Conservation (phyloP, 2,113 vertebrate genomes). For the Alethe castanea region DNA sequence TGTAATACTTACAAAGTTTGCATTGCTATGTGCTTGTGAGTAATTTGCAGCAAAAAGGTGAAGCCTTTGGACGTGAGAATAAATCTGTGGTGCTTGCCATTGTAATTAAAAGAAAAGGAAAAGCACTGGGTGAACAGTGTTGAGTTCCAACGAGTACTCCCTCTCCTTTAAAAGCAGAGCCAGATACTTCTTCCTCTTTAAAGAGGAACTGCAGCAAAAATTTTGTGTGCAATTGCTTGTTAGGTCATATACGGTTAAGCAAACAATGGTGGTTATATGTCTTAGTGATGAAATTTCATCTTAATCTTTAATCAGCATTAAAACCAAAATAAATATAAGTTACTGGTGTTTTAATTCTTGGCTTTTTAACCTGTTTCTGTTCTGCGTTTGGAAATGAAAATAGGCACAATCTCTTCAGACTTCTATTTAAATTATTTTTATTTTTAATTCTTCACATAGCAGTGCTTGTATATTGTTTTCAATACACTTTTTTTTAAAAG, state of each 20-base stretch:
- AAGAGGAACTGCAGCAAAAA: not conserved
- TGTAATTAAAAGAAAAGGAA: not conserved
- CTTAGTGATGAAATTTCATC: not conserved
- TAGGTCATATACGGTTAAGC: not conserved
- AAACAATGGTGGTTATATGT: not conserved
- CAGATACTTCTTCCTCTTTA: not conserved
- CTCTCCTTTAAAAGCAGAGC: not conserved
- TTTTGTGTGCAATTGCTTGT: not conserved
- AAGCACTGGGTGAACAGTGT: not conserved
- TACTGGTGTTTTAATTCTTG: not conserved
- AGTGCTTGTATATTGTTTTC: not conserved
- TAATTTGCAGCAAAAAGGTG: not conserved
- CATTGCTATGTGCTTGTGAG: not conserved
- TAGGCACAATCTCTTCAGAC: not conserved
- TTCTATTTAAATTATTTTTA: not conserved
- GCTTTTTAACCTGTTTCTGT: not conserved
- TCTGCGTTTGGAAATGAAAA: not conserved
- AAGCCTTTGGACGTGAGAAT: not conserved
- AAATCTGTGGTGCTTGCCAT: not conserved
- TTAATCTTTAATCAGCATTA: not conserved
- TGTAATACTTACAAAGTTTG: not conserved
- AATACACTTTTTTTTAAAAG: not conserved
- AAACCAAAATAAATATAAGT: not conserved
- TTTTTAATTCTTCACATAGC: not conserved
- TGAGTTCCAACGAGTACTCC: not conserved